Evolutionary conservation across 2,888 invertebrate species (phyloP), one percentile per base, ranked within the genome.

Genomic region (Capitulum mitella): DNA sequence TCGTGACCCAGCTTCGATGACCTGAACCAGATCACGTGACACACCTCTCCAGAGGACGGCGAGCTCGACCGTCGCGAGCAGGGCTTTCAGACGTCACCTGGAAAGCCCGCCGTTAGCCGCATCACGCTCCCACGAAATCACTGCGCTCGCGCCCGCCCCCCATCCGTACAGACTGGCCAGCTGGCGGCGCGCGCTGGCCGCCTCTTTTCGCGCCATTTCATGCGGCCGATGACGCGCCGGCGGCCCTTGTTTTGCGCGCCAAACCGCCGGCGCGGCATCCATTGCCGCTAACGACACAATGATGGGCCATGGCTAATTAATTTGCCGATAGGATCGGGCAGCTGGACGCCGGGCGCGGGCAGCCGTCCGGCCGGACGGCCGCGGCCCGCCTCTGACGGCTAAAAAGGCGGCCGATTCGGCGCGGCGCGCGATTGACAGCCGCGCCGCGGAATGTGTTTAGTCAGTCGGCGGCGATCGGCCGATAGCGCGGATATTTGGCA

Each of bases 321-420:
- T 70, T 70, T 70, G 40, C 70, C 70, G 70, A 70, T 70, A 70
- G 37, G 22, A 40, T 70, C 70, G 70, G 26, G 70, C 70, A 70
- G 70, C 70, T 70, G 70, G 70, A 16, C 34, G n/a, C n/a, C n/a
- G n/a, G n/a, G n/a, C n/a, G n/a, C n/a, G n/a, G n/a, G n/a, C n/a
- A 14, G 34, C 34, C 32, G 40, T 40, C 26, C 26, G 26, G 70
- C 26, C 40, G 26, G 12, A 2, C 26, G 22, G 70, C 26, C 37
- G 70, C 64, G 32, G 14, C 32, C 32, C 64, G 34, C 64, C 34
- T 22, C 70, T 40, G 70, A 64, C 64, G 37, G 37, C 37, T 70
- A 70, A 70, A 70, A 70, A 70, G 40, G 70, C 70, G 37, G 70
- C 51, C 70, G 70, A 70, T 70, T 70, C 70, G 70, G 8, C 70